A percentile compares a stretch with the other conserved stretches of the same genome.
phyloP scores from a whole-genome alignment of 1,140 invertebrate genomes.

The Globodera rostochiensis region DNA sequence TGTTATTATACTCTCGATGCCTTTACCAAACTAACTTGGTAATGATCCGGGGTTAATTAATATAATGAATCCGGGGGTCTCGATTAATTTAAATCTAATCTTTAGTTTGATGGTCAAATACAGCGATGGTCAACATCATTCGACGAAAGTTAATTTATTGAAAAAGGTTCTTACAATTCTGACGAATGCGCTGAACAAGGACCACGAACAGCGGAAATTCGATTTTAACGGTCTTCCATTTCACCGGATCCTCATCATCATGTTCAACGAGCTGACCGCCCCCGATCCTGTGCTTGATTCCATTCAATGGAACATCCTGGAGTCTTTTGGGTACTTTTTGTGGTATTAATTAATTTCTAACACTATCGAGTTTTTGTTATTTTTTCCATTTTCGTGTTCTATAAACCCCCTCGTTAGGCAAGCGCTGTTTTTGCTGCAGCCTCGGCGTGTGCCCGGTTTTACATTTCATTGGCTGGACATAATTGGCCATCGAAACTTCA shows the following conservation, averaged over 20 bases:
- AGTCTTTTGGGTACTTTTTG: slow-evolving; percentile 68
- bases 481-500: slow-evolving; percentile 88
- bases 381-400: not conserved
- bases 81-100: slow-evolving; percentile 69
- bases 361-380: too few relatives aligned
- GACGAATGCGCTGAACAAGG: slow-evolving; percentile 87
- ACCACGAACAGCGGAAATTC: slow-evolving; percentile 81
- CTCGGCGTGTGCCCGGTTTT: slow-evolving; percentile 93
- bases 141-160: slow-evolving; percentile 91
- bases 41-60: not conserved
- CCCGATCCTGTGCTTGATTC: slow-evolving; percentile 87
- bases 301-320: slow-evolving; percentile 80
- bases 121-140: slow-evolving; percentile 76
- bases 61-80: not conserved
- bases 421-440: slow-evolving; percentile 71
- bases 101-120: slow-evolving; percentile 95
- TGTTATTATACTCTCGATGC: slow-evolving; percentile 86
- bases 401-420: slow-evolving; percentile 30
- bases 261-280: slow-evolving; percentile 92
- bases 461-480: slow-evolving; percentile 97
- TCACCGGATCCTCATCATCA: slow-evolving; percentile 92
- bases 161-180: slow-evolving; percentile 94
- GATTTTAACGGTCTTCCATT: slow-evolving; percentile 97
- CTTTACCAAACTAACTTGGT: slow-evolving; percentile 61
- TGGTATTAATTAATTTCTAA: not conserved